Evolutionary conservation across 64 coral and sea anemone species (phyloP).

Genomic region (Trachythela sp.): DNA sequence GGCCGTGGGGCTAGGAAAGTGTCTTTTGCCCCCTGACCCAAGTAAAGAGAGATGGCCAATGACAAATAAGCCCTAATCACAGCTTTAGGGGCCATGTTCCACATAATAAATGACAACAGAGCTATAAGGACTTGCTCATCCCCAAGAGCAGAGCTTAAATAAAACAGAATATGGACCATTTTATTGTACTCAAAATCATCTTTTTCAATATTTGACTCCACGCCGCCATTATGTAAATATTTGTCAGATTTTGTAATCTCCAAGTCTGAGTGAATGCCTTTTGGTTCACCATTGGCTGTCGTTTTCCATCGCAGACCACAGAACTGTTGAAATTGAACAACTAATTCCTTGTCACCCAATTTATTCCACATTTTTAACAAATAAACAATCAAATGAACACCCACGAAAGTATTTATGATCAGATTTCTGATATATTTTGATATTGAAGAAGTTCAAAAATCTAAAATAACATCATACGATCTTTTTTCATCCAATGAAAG

Average conservation of each 20-base stretch:
- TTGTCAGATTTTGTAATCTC: not conserved
- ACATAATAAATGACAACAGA: not conserved
- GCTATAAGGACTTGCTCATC: slow-evolving; percentile 3
- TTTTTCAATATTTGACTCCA: not conserved
- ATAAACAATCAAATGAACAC: not conserved
- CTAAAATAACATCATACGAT: not conserved
- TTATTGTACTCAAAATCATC: not conserved
- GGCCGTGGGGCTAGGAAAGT: not conserved
- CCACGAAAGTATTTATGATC: not conserved
- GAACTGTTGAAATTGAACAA: not conserved
- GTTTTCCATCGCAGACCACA: not conserved
- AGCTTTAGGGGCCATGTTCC: not conserved
- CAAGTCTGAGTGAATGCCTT: not conserved
- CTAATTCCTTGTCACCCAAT: not conserved
- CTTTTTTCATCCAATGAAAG: not conserved
- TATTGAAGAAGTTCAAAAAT: not conserved
- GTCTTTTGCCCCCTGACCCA: slow-evolving; percentile 1
- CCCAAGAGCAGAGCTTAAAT: not conserved
- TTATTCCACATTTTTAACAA: not conserved
- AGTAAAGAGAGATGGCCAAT: not conserved
- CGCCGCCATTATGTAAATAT: not conserved
- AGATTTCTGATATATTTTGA: not conserved
- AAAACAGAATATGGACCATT: not conserved
- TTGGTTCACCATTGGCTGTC: not conserved
- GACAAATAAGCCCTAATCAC: not conserved